phyloP scores from a whole-genome alignment of 92 coral and sea anemone species.

The Plumapathes pennacea region DNA sequence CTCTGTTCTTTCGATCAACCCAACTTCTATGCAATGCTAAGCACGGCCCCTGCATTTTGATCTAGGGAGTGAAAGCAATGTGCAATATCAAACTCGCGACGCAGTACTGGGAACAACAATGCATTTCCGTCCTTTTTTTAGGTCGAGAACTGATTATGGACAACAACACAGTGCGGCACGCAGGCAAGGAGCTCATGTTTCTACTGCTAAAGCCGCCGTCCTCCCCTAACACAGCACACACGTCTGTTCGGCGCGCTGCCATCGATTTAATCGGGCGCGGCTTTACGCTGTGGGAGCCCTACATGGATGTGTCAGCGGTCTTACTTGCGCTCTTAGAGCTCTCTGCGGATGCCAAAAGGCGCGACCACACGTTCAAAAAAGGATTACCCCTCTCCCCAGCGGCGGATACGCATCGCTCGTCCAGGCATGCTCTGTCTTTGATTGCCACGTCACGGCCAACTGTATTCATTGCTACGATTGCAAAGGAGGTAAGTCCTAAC shows the following conservation, averaged over 20 bases:
- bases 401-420: conserved; percentile 93
- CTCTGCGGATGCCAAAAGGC: conserved; percentile 86
- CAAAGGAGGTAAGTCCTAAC: conserved; percentile 79
- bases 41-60: too few relatives aligned
- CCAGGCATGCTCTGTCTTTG: conserved; percentile 94
- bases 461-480: conserved; percentile 91
- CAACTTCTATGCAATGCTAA: too few relatives aligned
- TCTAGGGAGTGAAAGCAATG: too few relatives aligned
- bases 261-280: conserved; percentile 99
- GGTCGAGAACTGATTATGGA: conserved; percentile 76
- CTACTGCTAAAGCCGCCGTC: conserved; percentile 87
- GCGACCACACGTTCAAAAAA: conserved; percentile 79
- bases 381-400: conserved; percentile 98
- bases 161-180: conserved; percentile 79
- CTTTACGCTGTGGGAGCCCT: conserved; percentile 96
- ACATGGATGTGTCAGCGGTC: conserved; percentile 99
- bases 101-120: neutral
- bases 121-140: conserved; percentile 6
- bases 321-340: conserved; percentile 86
- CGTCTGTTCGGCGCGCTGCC: conserved; percentile 96
- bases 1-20: too few relatives aligned
- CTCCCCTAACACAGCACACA: conserved; percentile 77
- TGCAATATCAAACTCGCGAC: neutral
- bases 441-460: conserved; percentile 94
- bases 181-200: conserved; percentile 97